These are phyloP conservation scores for Rhamnusium bicolor DNA, from an alignment of 2,888 invertebrate species.

Conservation along the genomic window DNA sequence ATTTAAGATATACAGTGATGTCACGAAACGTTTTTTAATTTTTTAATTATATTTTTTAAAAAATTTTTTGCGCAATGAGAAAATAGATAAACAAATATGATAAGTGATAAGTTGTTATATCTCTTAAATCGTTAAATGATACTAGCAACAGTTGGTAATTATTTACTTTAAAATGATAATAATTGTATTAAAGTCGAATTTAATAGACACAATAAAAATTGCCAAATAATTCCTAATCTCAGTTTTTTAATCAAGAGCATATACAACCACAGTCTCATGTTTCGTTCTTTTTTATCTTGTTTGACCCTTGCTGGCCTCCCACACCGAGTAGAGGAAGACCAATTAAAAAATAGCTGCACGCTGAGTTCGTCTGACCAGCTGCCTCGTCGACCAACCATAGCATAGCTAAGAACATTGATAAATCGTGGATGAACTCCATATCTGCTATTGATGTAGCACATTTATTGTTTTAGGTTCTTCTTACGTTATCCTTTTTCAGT, in stretches of 20 bases:
- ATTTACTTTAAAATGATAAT: no score
- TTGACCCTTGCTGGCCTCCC: slow-evolving; percentile 56
- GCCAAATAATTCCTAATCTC: slow-evolving; percentile 2
- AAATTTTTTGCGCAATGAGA: no score
- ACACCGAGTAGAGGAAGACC: slow-evolving; percentile 63
- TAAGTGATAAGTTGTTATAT: no score
- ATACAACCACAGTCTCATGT: slow-evolving; percentile 29
- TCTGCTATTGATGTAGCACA: slow-evolving; percentile 57
- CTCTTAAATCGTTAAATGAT: no score
- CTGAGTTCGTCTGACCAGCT: slow-evolving; percentile 63
- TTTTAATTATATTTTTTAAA: no score
- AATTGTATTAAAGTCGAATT: no score
- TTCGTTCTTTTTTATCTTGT: slow-evolving; percentile 37
- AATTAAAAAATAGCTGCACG: slow-evolving; percentile 71
- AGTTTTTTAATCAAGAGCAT: slow-evolving; percentile 35
- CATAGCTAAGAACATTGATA: slow-evolving; percentile 63
- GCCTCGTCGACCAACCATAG: slow-evolving; percentile 66
- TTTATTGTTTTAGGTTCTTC: slow-evolving; percentile 51
- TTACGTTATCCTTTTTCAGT: slow-evolving; percentile 37
- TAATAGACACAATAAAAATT: neutral
- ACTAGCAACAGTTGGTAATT: no score
- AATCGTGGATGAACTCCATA: slow-evolving; percentile 61
- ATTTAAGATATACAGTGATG: no score
- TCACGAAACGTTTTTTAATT: no score
- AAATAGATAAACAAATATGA: no score